Conservation (phyloP, 2,797 vertebrate genomes). For the Macropodus opercularis region DNA sequence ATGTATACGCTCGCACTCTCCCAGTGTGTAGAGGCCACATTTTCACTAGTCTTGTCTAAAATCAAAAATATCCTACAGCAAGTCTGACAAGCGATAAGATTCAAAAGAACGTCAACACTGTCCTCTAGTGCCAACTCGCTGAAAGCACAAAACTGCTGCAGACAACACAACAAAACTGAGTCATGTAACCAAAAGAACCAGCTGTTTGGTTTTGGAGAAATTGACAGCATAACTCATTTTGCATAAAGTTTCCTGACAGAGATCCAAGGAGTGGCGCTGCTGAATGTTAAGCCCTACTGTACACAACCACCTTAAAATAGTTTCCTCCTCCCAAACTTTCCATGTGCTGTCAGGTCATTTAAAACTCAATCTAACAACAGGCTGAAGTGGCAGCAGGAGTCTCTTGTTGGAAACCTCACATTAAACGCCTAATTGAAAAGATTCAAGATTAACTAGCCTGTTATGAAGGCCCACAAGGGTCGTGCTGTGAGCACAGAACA, state of each 20-base stretch:
- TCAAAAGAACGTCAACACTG: constrained; percentile 45
- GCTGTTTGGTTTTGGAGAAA: no score
- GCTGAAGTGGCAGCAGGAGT: constrained; percentile 35
- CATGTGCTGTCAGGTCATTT: constrained; percentile 8
- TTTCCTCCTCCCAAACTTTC: not conserved
- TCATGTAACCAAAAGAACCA: not conserved
- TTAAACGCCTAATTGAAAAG: constrained; percentile 71
- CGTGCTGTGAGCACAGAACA: constrained; percentile 53
- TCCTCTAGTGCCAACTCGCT: constrained; percentile 63
- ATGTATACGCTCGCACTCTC: not conserved
- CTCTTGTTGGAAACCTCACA: constrained; percentile 53
- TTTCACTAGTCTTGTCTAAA: not conserved
- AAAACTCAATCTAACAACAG: constrained; percentile 23
- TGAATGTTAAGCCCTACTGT: not conserved
- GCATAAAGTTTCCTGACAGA: not conserved
- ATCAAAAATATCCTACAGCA: no score
- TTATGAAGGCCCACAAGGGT: constrained; percentile 49
- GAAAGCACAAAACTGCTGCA: constrained; percentile 6
- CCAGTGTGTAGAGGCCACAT: no score
- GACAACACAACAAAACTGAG: not conserved
- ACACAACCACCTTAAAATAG: not conserved
- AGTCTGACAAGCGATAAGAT: not conserved
- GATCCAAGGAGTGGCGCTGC: no score
- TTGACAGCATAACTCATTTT: not conserved
- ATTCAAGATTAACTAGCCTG: constrained; percentile 67